Conservation (phyloP, 2,888 invertebrate species). For the Adela reaumurella region DNA sequence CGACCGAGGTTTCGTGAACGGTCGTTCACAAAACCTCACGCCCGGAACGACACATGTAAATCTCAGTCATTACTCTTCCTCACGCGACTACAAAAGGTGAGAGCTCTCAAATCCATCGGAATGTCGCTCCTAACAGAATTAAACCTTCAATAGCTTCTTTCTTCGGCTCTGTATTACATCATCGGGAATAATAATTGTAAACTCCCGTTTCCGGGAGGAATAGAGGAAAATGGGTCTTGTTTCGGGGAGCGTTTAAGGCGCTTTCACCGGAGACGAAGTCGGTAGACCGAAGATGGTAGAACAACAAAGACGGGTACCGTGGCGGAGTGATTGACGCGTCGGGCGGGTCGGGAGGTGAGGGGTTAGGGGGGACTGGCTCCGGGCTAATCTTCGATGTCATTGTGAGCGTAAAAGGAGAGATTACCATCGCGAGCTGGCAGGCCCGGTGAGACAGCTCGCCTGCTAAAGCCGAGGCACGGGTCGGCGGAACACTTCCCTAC, state of each 20-base stretch:
- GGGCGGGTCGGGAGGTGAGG: too few relatives aligned
- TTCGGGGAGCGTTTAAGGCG: too few relatives aligned
- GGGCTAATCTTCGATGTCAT: neutral
- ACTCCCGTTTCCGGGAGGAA: neutral
- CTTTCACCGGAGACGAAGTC: neutral
- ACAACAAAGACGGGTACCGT: neutral
- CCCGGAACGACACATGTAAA: neutral
- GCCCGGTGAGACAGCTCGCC: neutral
- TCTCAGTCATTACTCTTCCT: neutral
- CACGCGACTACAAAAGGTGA: neutral
- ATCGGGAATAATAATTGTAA: slow-evolving; percentile 1
- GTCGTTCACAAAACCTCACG: neutral
- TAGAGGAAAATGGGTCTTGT: neutral
- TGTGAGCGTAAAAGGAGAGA: neutral
- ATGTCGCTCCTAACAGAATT: slow-evolving; percentile 8
- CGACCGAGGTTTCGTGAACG: too few relatives aligned
- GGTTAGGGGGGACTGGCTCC: neutral
- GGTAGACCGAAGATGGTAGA: neutral
- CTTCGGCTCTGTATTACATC: slow-evolving; percentile 2
- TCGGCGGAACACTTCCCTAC: too few relatives aligned
- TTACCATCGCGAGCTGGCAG: neutral
- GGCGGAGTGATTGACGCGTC: neutral
- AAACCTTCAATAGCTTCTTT: slow-evolving; percentile 9
- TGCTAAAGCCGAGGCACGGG: too few relatives aligned
- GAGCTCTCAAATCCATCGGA: neutral